Evolutionary conservation across 1,140 invertebrate genomes (phyloP), one percentile per base, ranked within the genome.

Genomic region (Heliconius hewitsoni): DNA sequence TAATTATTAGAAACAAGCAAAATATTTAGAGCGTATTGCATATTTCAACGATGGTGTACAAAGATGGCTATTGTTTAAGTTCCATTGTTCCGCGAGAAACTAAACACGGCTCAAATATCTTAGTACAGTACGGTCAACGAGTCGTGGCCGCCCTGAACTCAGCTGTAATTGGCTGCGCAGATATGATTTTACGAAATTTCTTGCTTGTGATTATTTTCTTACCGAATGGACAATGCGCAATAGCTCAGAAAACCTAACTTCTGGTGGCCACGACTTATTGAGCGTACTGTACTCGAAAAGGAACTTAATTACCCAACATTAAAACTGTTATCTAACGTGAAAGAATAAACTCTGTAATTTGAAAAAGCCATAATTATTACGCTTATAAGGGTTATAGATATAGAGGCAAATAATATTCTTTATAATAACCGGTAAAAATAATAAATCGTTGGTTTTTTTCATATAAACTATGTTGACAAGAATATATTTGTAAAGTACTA

Each of bases 21-120:
- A 73, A 46, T 73, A 42, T 73, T 73, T 73, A 27, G 37, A 73
- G 39, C 75, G 27, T 46, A 76, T 71, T 70, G 71, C 75, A 30
- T 70, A 76, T 74, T 70, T 71, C 34, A 42, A 73, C 75, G 57
- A 71, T 34, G 34, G 74, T 66, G 27, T 74, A 73, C 74, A 71
- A 80, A 55, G 74, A 57, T 76, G 71, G 71, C 74, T 55, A 80
- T 80, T 80, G 79, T 80, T 80, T 9, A 77, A 66, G 55, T 19
- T 23, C 74, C 71, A 80, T 80, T 80, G 79, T 80, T 80, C 78
- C 52, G 27, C 70, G 70, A 71, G 39, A 66, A 66, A 30, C 60
- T 66, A 66, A 66, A 66, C 60, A 66, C 60, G 60, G 60, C 60
- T 66, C 71, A 72, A 72, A 72, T 39, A 72, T n/a, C 34, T 46